Evolutionary conservation across 2,113 vertebrate genomes (phyloP), one percentile per base, ranked within the genome.

Genomic region (Hassar affinis): DNA sequence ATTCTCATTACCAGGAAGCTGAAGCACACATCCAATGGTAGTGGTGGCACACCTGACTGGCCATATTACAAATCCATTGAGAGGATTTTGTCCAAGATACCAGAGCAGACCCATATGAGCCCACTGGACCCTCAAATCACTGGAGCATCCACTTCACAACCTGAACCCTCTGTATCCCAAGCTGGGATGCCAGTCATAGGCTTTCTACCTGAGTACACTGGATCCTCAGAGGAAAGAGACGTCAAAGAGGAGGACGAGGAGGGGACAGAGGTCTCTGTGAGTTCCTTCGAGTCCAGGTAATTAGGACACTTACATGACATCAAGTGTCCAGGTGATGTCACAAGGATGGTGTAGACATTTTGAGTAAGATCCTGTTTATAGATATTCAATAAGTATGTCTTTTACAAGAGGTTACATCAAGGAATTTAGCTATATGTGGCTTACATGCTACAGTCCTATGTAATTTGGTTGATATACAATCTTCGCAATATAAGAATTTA

Each of bases 1-100:
- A 81, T 38, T 20, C 59, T 66, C 22, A 33, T 11, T 72, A n/a
- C 76, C 94, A 99, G 97, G 95, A 95, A 97, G 92, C 91, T 98
- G 90, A 99, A 98, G 92, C 93, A 96, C 90, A 94, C 96, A 90
- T 93, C 91, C 76, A 92, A 91, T 80, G 96, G 96, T 79, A 95
- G 95, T 88, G 93, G 95, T 62, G 91, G 95, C 85, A 90, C 87
- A 4, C 95, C 97, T 2, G 97, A 98, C 90, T 99, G 98, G 98
- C 97, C 98, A 52, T 99, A 98, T 91, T 99, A 94, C 89, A 96
- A 96, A 92, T 88, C 96, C 87, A 99, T 99, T 87, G 97, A 98
- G 86, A 96, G 96, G 91, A 99, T 99, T 90, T 94, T 99, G 87
- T 95, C 96, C 90, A 98, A 96, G 91, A 93, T 94, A 30, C 92